Percentiles rank a stretch among this genome's conserved stretches.
Conservation (phyloP, 92 coral and sea anemone species). For the Palythoa grandis region DNA sequence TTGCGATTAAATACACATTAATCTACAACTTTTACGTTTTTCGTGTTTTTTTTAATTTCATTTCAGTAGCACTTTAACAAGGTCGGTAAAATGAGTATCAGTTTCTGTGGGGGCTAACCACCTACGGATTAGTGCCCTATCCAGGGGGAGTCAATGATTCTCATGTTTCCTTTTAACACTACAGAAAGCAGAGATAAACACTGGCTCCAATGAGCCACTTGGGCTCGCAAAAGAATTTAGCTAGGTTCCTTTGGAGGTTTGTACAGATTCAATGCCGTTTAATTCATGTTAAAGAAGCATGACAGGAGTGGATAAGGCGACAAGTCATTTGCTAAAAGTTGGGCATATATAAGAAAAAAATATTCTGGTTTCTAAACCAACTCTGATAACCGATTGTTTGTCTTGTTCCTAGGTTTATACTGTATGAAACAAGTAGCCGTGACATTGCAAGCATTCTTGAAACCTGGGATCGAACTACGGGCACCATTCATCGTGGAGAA, state of each 20-base stretch:
- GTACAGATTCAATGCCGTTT: neutral
- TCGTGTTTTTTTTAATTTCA: too few species aligned
- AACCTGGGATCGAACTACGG: conserved; percentile 95
- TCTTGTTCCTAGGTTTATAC: conserved; percentile 65
- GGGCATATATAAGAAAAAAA: neutral
- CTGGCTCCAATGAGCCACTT: too few species aligned
- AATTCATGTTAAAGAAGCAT: too few species aligned
- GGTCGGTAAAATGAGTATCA: too few species aligned
- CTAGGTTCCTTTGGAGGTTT: neutral
- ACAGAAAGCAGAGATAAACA: too few species aligned
- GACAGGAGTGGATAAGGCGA: neutral
- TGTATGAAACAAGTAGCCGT: conserved; percentile 89
- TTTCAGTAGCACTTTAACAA: too few species aligned
- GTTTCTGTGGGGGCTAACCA: too few species aligned
- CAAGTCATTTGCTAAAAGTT: neutral
- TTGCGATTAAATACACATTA: too few species aligned
- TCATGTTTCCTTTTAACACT: too few species aligned
- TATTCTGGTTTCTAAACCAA: neutral
- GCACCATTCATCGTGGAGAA: conserved; percentile 79
- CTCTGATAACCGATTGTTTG: neutral
- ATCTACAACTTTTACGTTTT: too few species aligned
- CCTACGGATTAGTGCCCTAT: too few species aligned
- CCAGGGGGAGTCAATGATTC: too few species aligned
- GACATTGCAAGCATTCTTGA: conserved; percentile 87
- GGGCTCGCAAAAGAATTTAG: neutral